Evolutionary conservation across 2,888 invertebrate species (phyloP), one percentile per base, ranked within the genome.

Genomic region (Lochmaea capreae): DNA sequence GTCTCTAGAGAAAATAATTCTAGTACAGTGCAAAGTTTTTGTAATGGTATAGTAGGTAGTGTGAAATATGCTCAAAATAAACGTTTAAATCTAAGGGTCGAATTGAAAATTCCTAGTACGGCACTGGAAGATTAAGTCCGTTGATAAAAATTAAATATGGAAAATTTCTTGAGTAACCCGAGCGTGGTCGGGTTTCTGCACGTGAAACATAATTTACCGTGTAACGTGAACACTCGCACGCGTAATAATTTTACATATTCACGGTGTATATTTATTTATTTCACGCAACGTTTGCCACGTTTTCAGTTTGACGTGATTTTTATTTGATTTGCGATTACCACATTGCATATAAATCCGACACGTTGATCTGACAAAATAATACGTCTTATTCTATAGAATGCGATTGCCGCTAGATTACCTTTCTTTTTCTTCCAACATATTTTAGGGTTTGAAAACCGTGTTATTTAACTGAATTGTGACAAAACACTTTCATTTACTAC

Each of bases 191-290:
- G 26, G 12, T 59, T 59, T 26, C 12, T 59, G 12, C 59, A 59
- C 22, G 59, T 59, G 59, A 22, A 26, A 59, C 59, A 59, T 59
- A 59, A 26, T 59, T 59, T 59, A 59, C 59, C 59, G 33, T 59
- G 59, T 59, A 59, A 59, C n/a, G 33, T 59, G 59, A 59, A 59
- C n/a, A 59, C 33, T 59, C 22, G 22, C 59, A 22, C 59, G 59
- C 59, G 11, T 11, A 59, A 3, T 59, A 59, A 59, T 59, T 26
- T 22, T 9, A 26, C 59, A 59, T 26, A 12, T 26, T 12, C 11
- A 59, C 12, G 59, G 12, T 14, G 33, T 59, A 26, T 26, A 59
- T 59, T 59, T 59, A 59, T 33, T 59, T 26, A 26, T 59, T 59
- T 26, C 59, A 59, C 59, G 59, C 59, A 59, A 59, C 59, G 22